Conservation (phyloP, 2,113 vertebrate genomes). For the Psilopsiagon aurifrons region DNA sequence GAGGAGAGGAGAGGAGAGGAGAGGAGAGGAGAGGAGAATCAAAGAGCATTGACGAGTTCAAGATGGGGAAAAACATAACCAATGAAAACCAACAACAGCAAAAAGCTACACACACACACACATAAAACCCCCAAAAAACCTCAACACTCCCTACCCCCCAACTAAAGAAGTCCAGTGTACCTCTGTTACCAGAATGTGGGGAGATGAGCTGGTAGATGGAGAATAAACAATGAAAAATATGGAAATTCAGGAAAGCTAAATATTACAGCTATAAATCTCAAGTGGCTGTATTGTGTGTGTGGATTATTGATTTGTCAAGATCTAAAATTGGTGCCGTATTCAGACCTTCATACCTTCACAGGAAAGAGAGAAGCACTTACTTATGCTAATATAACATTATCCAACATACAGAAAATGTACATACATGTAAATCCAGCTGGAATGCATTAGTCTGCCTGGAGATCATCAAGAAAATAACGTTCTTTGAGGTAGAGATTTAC, state of each 20-base stretch:
- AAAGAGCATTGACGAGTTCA: background rate
- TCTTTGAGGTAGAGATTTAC: background rate
- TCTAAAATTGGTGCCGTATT: background rate
- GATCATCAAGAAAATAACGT: background rate
- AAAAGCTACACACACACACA: no score
- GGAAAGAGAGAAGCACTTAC: background rate
- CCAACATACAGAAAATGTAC: background rate
- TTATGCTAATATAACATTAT: background rate
- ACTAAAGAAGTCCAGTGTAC: background rate
- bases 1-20: no score
- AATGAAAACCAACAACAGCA: background rate
- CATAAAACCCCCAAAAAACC: no score
- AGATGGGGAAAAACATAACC: accelerated
- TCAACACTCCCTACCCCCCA: background rate
- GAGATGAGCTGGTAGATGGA: background rate
- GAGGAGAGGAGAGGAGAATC: background rate
- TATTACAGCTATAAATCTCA: background rate
- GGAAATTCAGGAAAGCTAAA: background rate
- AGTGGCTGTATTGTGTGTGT: background rate
- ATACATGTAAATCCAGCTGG: background rate
- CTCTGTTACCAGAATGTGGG: background rate
- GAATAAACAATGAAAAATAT: background rate
- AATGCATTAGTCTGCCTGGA: background rate
- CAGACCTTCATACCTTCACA: background rate
- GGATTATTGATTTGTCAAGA: background rate